A percentile compares a stretch with the other conserved stretches of the same genome.
Evolutionary conservation across 1,140 invertebrate genomes (phyloP).

Genomic region (Chironomus tepperi): DNA sequence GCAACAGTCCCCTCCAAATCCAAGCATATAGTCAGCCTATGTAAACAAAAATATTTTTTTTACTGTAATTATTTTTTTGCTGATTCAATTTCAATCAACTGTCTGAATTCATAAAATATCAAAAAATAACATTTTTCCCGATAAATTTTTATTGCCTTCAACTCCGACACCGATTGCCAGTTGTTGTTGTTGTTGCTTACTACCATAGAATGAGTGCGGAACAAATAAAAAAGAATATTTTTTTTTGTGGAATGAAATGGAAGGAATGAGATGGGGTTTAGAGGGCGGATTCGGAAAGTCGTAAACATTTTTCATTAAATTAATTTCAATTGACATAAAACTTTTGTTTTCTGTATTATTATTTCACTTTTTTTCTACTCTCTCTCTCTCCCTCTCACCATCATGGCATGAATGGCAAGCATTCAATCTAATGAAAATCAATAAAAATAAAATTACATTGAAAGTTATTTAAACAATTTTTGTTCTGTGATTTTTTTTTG

Average conservation of each 20-base stretch:
- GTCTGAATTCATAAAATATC: conserved; percentile 12
- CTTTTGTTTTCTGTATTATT: neutral
- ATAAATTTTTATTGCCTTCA: conserved; percentile 18
- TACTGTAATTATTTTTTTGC: neutral
- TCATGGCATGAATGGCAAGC: neutral
- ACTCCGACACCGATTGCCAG: neutral
- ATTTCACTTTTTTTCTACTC: too few species aligned
- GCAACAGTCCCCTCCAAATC: too few species aligned
- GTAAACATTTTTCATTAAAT: conserved; percentile 17
- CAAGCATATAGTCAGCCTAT: neutral
- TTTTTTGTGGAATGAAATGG: neutral
- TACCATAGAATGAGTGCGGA: neutral
- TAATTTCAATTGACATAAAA: conserved; percentile 22
- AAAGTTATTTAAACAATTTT: conserved; percentile 8
- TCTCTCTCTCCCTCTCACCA: too few species aligned
- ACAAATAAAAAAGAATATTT: neutral
- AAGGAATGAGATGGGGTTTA: neutral
- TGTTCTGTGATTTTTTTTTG: too few species aligned
- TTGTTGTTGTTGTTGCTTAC: neutral
- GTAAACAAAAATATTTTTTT: neutral
- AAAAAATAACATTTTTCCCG: neutral
- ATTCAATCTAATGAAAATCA: conserved; percentile 20
- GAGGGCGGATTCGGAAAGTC: neutral
- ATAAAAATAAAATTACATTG: conserved; percentile 17
- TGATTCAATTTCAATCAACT: conserved; percentile 24